A percentile compares a stretch with the other conserved stretches of the same genome.
Evolutionary conservation across 2,888 invertebrate genomes (phyloP).

Genomic region (Pyrochroa serraticornis): DNA sequence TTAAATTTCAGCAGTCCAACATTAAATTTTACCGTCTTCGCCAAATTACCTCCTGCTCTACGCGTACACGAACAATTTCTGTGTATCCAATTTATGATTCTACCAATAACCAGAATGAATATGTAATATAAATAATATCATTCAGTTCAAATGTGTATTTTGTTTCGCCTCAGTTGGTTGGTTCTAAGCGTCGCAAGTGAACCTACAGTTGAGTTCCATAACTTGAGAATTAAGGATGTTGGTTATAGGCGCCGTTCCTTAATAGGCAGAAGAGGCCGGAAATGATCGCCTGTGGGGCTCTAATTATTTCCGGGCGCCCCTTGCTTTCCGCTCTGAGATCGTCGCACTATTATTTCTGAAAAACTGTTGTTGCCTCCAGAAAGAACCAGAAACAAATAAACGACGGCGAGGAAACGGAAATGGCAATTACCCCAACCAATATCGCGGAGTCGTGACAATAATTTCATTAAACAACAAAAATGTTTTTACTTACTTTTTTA

Average conservation of each 20-base stretch:
- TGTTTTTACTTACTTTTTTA: too few relatives aligned
- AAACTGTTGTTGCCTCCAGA: too few relatives aligned
- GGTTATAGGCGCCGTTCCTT: constrained; percentile 45
- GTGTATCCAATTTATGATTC: too few relatives aligned
- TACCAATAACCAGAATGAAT: neutral
- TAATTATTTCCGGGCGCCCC: constrained; percentile 52
- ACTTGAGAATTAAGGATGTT: constrained; percentile 38
- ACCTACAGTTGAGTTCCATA: constrained; percentile 32
- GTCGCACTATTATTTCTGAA: constrained; percentile 2
- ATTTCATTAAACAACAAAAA: too few relatives aligned
- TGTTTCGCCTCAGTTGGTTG: constrained; percentile 23
- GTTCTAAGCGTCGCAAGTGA: constrained; percentile 9
- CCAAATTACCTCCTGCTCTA: too few relatives aligned
- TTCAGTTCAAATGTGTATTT: constrained; percentile 21
- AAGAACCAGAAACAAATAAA: too few relatives aligned
- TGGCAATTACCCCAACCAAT: too few relatives aligned
- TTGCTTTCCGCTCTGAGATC: constrained; percentile 36
- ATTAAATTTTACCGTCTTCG: too few relatives aligned
- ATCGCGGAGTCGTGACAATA: too few relatives aligned
- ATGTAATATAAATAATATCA: constrained; percentile 19
- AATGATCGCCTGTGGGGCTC: constrained; percentile 53
- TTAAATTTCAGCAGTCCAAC: too few relatives aligned
- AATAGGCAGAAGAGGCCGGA: constrained; percentile 52
- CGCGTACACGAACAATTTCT: too few relatives aligned
- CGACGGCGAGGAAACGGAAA: too few relatives aligned